phyloP scores from a whole-genome alignment of 2,888 invertebrate species.

The Heterodera filipjevi region DNA sequence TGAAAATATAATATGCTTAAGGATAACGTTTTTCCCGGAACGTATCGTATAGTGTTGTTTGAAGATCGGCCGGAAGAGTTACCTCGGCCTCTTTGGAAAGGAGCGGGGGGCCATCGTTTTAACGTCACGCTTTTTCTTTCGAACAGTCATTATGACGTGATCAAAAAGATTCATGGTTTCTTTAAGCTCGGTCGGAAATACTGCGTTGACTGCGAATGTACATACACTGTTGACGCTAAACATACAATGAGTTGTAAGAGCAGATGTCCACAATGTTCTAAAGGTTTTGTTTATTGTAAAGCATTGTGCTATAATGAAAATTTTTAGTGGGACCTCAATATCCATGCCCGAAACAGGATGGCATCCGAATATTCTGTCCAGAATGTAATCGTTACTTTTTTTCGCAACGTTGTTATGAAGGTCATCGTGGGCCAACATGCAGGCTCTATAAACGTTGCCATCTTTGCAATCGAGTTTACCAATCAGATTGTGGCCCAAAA shows the following conservation, averaged over 20 bases:
- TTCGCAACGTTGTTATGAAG: not conserved
- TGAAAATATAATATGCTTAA: not conserved
- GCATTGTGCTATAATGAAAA: not conserved
- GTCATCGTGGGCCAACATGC: not conserved
- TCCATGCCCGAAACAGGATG: not conserved
- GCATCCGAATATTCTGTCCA: not conserved
- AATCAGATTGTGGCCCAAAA: not conserved
- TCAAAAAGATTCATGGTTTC: not conserved
- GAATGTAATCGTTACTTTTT: not conserved
- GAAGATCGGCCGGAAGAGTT: not conserved
- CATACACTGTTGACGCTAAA: not conserved
- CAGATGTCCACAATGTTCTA: not conserved
- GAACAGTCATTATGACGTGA: not conserved
- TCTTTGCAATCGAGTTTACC: not conserved
- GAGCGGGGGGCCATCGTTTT: not conserved
- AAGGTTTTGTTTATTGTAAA: not conserved
- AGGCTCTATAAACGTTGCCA: not conserved
- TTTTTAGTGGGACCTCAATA: not conserved
- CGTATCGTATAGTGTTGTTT: not conserved
- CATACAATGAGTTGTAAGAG: not conserved
- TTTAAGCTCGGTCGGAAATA: not conserved
- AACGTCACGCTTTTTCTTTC: not conserved
- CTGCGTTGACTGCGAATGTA: not conserved
- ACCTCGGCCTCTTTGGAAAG: constrained; percentile 4
- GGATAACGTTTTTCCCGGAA: not conserved